Base-by-base conservation (phyloP, 1,140 invertebrate genomes). In the Drosophila pseudoananassae region DNA sequence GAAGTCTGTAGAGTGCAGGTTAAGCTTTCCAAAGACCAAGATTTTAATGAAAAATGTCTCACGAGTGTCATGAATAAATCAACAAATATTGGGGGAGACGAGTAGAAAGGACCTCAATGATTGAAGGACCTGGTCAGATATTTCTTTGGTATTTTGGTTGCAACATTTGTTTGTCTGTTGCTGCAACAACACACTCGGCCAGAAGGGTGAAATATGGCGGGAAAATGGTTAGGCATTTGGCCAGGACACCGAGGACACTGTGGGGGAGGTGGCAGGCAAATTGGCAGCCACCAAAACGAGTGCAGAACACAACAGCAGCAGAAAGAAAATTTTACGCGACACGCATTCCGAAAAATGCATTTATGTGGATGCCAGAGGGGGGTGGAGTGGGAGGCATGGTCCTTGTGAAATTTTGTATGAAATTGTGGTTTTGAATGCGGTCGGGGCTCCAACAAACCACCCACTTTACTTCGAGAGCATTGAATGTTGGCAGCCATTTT, bases 261-360 rank as follows among this genome's bases (percentile, higher is more conserved):
- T 12, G 12, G 6, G n/a, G 33, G 20, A 50, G 5, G 51, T 59
- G 70, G 56, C 78, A 60, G 59, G 50, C 68, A 81, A 85, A 87
- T 87, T 87, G 82, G 78, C 78, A 81, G 74, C 29, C 70, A 58
- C 38, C 54, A 31, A 23, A 38, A 46, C n/a, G 25, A 45, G 38
- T 46, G 14, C 14, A 70, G 43, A 55, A 27, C 36, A 49, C 17
- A 40, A 31, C 38, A 74, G 17, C 45, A 14, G 45, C 45, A 56
- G 47, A 76, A 75, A 15, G 64, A 69, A 69, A 56, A 70, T 70
- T 70, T 70, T 70, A 56, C 83, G 82, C 83, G 78, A 78, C 82
- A 87, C 82, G 82, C 82, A 78, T 87, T 78, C 61, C 58, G 55
- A 76, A 88, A 85, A 78, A 87, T 78, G 83, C 83, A 88, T 83